phyloP scores from a whole-genome alignment of 2,888 invertebrate genomes.

The Eumerus sabulonum region DNA sequence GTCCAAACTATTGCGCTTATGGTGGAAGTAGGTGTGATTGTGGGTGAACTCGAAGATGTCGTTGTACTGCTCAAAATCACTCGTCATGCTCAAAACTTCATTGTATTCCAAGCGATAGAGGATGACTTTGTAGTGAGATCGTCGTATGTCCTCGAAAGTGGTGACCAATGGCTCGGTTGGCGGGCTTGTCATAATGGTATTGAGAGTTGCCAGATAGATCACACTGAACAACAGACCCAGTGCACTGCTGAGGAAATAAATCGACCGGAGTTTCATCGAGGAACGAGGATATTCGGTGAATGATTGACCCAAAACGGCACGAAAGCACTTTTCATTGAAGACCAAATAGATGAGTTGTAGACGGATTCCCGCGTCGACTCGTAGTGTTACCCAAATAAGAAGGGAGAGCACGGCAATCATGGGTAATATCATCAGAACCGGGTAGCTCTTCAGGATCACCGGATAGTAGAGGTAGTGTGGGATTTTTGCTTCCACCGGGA shows the following conservation, averaged over 20 bases:
- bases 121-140: slow-evolving; percentile 9
- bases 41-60: slow-evolving; percentile 5
- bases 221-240: slow-evolving; percentile 33
- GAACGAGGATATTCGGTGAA: slow-evolving; percentile 4
- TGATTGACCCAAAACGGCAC: slow-evolving; percentile 14
- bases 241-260: slow-evolving; percentile 24
- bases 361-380: background rate
- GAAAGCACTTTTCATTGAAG: slow-evolving; percentile 25
- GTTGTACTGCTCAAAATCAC: background rate
- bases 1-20: background rate
- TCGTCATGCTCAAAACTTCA: background rate
- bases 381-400: slow-evolving; percentile 8
- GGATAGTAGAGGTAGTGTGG: slow-evolving; percentile 38
- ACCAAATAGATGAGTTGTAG: too few relatives aligned
- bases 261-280: slow-evolving; percentile 26
- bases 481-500: slow-evolving; percentile 34
- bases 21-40: slow-evolving; percentile 9
- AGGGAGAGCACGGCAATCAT: slow-evolving; percentile 22
- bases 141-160: slow-evolving; percentile 31
- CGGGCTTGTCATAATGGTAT: slow-evolving; percentile 24
- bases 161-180: slow-evolving; percentile 16
- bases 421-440: background rate
- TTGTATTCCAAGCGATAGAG: slow-evolving; percentile 9
- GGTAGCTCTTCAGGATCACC: background rate
- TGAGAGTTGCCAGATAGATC: slow-evolving; percentile 30